Conservation (phyloP, 2,797 vertebrate species). For the Enteromius fasciolatus region DNA sequence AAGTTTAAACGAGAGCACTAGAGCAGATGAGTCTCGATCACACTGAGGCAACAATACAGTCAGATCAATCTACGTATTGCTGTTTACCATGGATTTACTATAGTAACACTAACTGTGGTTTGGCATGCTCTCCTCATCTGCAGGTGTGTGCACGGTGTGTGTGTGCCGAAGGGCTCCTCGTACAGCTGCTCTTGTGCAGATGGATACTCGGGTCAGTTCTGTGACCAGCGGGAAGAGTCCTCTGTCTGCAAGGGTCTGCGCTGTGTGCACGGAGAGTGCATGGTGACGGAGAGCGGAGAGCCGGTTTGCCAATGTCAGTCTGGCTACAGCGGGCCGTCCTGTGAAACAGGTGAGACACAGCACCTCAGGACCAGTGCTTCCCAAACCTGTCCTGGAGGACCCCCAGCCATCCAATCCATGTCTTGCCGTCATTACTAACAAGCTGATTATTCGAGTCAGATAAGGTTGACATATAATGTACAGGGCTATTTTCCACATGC, state of each 20-base stretch:
- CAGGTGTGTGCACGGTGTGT: constrained; percentile 90
- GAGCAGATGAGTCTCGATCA: background rate
- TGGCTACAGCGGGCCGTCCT: constrained; percentile 82
- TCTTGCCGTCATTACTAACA: no score
- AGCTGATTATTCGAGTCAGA: no score
- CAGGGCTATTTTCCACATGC: no score
- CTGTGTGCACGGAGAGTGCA: constrained; percentile 90
- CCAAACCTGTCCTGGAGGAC: no score
- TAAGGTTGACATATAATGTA: no score
- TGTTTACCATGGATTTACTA: no score
- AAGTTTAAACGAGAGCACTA: background rate
- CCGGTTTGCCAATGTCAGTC: constrained; percentile 87
- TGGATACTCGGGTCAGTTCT: constrained; percentile 86
- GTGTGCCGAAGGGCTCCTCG: constrained; percentile 76
- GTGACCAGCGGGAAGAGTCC: constrained; percentile 85
- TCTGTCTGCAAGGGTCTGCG: constrained; percentile 83
- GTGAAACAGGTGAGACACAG: constrained; percentile 84
- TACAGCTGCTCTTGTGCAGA: constrained; percentile 88
- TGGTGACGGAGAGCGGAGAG: constrained; percentile 80
- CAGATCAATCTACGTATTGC: no score
- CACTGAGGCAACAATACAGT: no score
- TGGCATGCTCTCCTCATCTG: background rate
- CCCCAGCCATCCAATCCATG: no score
- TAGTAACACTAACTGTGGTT: no score
- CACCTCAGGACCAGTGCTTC: background rate